A percentile compares a stretch with the other conserved stretches of the same genome.
phyloP scores from a whole-genome alignment of 2,113 vertebrate species.

The Archilochus colubris region DNA sequence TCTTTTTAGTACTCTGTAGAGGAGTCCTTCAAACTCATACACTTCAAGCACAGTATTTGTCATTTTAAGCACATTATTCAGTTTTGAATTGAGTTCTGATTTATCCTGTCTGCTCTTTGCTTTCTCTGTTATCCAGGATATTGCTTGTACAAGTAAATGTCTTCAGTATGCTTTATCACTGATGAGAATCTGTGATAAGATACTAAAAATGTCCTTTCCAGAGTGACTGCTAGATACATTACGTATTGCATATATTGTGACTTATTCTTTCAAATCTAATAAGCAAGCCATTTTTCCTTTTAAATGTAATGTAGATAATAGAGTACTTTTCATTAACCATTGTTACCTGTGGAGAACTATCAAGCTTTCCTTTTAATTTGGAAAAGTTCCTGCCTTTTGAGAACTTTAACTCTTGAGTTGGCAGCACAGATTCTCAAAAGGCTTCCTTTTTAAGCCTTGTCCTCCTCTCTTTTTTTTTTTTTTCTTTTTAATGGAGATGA shows the following conservation, averaged over 20 bases:
- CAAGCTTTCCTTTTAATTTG: neutral
- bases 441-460: neutral
- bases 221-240: neutral
- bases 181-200: neutral
- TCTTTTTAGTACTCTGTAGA: neutral
- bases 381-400: neutral
- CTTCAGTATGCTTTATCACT: neutral
- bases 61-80: neutral
- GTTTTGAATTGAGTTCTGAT: neutral
- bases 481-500: neutral
- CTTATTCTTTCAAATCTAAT: slow-evolving; percentile 6
- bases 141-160: neutral
- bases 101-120: neutral
- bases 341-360: neutral
- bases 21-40: neutral
- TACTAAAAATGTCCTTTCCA: neutral
- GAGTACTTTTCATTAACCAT: neutral
- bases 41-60: neutral
- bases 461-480: neutral
- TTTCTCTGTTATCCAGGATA: neutral
- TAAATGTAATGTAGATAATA: neutral
- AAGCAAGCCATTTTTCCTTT: neutral
- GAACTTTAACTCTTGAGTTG: neutral
- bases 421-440: neutral
- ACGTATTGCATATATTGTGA: neutral